phyloP scores from a whole-genome alignment of 2,797 vertebrate species.

The Girardinus metallicus region DNA sequence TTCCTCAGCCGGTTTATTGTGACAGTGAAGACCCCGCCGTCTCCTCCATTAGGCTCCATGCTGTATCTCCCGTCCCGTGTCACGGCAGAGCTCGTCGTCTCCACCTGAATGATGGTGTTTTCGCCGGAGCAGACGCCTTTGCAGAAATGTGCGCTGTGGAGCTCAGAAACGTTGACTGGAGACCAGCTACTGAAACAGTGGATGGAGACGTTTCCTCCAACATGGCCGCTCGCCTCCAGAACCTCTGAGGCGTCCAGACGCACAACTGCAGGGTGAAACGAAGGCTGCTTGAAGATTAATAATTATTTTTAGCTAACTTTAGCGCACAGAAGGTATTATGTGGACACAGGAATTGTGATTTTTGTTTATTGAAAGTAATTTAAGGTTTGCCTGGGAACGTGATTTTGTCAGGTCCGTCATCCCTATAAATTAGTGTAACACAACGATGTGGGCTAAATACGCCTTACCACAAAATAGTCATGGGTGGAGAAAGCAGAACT shows the following conservation, averaged over 20 bases:
- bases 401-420: not conserved
- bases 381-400: not conserved
- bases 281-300: not conserved
- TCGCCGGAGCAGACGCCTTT: slow-evolving; percentile 47
- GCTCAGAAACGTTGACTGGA: slow-evolving; percentile 17
- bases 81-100: not conserved
- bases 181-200: slow-evolving; percentile 47
- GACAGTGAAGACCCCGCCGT: slow-evolving; percentile 39
- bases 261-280: slow-evolving; percentile 24
- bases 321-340: not conserved
- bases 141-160: slow-evolving; percentile 52
- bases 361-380: not conserved
- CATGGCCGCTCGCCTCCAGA: slow-evolving; percentile 44
- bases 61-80: slow-evolving; percentile 37
- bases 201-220: slow-evolving; percentile 58
- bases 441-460: too few species aligned
- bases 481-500: too few species aligned
- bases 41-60: slow-evolving; percentile 22
- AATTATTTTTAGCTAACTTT: not conserved
- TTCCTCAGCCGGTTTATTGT: slow-evolving; percentile 48
- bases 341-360: not conserved
- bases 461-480: too few species aligned
- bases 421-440: not conserved
- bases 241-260: slow-evolving; percentile 12
- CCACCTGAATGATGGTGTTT: slow-evolving; percentile 39